These are phyloP conservation scores for Dunckerocampus dactyliophorus DNA, from an alignment of 2,113 vertebrate genomes.

Conservation along the genomic window DNA sequence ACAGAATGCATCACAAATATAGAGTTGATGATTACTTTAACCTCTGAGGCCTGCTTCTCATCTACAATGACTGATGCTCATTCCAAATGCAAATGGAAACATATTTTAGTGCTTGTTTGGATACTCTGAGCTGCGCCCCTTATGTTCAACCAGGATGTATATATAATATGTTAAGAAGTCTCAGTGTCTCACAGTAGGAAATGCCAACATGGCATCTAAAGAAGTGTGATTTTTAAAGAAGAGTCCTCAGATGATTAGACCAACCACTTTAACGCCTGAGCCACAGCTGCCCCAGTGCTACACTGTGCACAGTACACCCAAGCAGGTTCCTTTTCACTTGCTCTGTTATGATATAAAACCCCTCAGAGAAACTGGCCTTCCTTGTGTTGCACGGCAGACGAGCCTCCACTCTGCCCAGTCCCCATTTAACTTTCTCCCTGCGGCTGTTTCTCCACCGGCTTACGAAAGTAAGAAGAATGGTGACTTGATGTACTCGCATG, in stretches of 20 bases:
- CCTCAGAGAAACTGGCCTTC: conserved; percentile 18
- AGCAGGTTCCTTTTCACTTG: conserved; percentile 12
- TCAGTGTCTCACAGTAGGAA: background rate
- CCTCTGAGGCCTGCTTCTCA: background rate
- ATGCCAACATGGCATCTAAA: background rate
- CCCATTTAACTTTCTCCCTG: conserved; percentile 34
- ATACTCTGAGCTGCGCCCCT: background rate
- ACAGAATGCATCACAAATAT: too few relatives aligned
- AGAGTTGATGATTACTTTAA: background rate
- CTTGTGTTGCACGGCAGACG: conserved; percentile 8
- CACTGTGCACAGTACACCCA: conserved; percentile 20
- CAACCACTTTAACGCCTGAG: background rate
- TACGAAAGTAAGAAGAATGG: conserved; percentile 21
- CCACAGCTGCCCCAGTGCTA: conserved; percentile 1
- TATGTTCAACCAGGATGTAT: background rate
- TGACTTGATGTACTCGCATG: conserved; percentile 32
- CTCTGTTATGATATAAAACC: conserved; percentile 22
- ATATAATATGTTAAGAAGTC: background rate
- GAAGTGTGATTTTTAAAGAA: too few relatives aligned
- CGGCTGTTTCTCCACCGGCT: conserved; percentile 31
- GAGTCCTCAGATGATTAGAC: background rate
- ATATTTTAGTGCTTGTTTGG: background rate
- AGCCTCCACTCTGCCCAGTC: conserved; percentile 12
- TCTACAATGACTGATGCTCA: background rate
- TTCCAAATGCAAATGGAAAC: background rate